Evolutionary conservation across 2,797 vertebrate species (phyloP).

Genomic region (Platyrinchus mystaceus): DNA sequence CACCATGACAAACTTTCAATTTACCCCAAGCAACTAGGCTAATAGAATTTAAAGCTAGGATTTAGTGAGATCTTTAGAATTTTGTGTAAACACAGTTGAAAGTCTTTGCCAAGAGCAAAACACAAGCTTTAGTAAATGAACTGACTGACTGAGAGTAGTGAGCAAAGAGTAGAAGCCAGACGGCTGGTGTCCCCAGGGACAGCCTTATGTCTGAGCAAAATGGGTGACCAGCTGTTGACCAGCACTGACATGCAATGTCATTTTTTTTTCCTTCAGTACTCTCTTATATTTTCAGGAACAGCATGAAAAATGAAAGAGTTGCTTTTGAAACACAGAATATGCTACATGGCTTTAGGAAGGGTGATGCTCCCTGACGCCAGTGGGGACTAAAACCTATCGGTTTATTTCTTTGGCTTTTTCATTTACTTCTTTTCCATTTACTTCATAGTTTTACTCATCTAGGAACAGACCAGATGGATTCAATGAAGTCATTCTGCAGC

Average conservation of each 20-base stretch:
- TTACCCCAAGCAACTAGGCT: neutral
- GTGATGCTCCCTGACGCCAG: neutral
- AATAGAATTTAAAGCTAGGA: constrained; percentile 1
- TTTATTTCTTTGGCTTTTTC: neutral
- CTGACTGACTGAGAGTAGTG: neutral
- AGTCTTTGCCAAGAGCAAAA: neutral
- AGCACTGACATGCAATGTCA: neutral
- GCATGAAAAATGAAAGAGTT: neutral
- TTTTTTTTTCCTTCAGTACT: neutral
- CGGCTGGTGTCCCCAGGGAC: neutral
- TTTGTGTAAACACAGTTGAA: constrained; percentile 7
- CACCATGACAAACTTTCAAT: neutral
- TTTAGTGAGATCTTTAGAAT: neutral
- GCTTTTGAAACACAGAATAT: neutral
- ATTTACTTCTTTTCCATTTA: neutral
- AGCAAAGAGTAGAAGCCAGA: neutral
- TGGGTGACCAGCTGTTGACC: neutral
- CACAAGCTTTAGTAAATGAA: neutral
- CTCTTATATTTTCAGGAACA: neutral
- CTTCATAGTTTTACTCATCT: neutral
- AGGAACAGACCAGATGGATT: neutral
- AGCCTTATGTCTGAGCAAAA: neutral
- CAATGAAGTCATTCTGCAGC: constrained; percentile 7
- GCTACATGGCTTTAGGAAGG: neutral
- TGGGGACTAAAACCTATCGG: neutral